Evolutionary conservation across 2,888 invertebrate species (phyloP).

Genomic region (Cephalotes varians): DNA sequence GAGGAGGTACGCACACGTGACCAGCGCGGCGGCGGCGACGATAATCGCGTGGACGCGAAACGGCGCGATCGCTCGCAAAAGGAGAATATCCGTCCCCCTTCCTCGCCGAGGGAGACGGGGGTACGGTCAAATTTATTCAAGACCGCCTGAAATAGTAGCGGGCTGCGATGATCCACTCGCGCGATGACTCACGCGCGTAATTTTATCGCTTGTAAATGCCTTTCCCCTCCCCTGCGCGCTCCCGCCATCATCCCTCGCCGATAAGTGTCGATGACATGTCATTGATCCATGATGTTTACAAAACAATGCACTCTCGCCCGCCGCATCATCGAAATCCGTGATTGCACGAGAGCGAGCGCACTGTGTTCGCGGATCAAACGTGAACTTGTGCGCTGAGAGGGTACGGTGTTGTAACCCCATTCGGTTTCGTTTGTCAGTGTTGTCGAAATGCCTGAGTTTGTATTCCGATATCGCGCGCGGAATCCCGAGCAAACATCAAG

Average conservation of each 20-base stretch:
- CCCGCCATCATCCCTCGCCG: background rate
- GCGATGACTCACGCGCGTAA: slow-evolving; percentile 45
- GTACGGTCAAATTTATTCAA: slow-evolving; percentile 15
- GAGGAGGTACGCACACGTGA: slow-evolving; percentile 2
- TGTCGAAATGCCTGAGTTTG: background rate
- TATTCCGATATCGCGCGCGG: background rate
- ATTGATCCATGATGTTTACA: slow-evolving; percentile 42
- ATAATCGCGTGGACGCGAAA: slow-evolving; percentile 16
- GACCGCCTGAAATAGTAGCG: slow-evolving; percentile 49
- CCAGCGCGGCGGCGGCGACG: background rate
- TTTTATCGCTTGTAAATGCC: slow-evolving; percentile 45
- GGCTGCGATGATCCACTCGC: slow-evolving; percentile 32
- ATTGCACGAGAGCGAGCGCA: background rate
- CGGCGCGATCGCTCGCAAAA: slow-evolving; percentile 8
- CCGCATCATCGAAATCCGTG: slow-evolving; percentile 15
- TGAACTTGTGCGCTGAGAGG: background rate
- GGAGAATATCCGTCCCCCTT: background rate
- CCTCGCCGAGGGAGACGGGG: background rate
- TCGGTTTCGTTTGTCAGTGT: background rate
- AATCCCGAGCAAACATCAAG: background rate
- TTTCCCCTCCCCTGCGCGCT: background rate
- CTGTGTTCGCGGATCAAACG: background rate
- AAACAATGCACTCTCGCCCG: slow-evolving; percentile 14
- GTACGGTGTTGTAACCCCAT: background rate
- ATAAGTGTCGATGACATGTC: slow-evolving; percentile 51